Percentiles rank a stretch among this genome's conserved stretches.
Conservation (phyloP, 2,113 vertebrate genomes). For the Pterocles orientalis region DNA sequence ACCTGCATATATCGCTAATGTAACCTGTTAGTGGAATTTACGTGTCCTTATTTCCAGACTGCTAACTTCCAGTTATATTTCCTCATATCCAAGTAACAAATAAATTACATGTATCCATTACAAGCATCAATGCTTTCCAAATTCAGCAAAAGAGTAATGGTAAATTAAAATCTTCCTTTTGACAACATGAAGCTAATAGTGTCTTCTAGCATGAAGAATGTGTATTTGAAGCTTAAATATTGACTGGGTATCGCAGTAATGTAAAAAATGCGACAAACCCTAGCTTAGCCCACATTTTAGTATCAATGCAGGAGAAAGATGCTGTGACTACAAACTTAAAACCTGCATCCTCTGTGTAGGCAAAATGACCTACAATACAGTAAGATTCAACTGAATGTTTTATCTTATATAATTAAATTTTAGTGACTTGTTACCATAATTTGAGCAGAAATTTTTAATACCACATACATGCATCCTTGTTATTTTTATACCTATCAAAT, state of each 20-base stretch:
- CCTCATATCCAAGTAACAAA: background rate
- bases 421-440: background rate
- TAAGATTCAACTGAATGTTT: background rate
- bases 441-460: background rate
- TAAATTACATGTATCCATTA: background rate
- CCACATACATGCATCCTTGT: background rate
- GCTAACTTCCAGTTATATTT: background rate
- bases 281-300: background rate
- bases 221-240: background rate
- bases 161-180: background rate
- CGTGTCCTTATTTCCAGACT: background rate
- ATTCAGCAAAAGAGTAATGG: background rate
- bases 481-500: background rate
- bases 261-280: background rate
- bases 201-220: background rate
- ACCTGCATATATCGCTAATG: background rate
- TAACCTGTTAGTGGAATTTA: background rate
- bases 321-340: background rate
- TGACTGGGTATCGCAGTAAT: background rate
- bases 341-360: background rate
- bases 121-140: background rate
- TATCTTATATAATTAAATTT: background rate
- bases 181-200: background rate
- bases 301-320: background rate
- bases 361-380: background rate